phyloP scores from a whole-genome alignment of 37 sponge, comb jelly and placozoan genomes.

The Petrosia ficiformis region DNA sequence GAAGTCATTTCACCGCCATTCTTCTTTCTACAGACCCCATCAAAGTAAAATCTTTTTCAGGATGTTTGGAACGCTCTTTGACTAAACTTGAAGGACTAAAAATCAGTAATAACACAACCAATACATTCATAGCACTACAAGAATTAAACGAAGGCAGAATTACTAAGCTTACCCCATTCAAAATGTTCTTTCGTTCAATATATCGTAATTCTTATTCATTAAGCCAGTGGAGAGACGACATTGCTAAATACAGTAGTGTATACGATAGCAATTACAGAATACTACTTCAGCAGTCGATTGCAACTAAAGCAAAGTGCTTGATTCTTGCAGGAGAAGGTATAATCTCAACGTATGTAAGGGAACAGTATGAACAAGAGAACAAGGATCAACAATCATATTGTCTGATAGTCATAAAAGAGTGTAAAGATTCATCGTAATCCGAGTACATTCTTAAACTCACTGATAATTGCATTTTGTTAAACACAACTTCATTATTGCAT shows the following conservation, averaged over 20 bases:
- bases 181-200: constrained; percentile 21
- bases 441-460: no score
- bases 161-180: no score
- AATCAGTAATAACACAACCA: constrained; percentile 2
- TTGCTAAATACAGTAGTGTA: constrained; percentile 2
- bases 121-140: constrained; percentile 29
- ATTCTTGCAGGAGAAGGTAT: constrained; percentile 44
- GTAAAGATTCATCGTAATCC: no score
- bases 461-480: no score
- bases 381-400: no score
- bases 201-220: constrained; percentile 8
- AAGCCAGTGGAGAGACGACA: constrained; percentile 16
- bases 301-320: constrained; percentile 29
- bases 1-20: not conserved
- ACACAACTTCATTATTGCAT: no score
- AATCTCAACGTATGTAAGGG: no score
- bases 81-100: not conserved
- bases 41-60: not conserved
- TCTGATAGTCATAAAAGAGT: no score
- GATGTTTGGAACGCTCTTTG: not conserved
- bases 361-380: no score
- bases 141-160: constrained; percentile 15
- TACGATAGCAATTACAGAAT: constrained; percentile 21
- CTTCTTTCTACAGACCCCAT: not conserved
- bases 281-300: constrained; percentile 30